A percentile compares a stretch with the other conserved stretches of the same genome.
Conservation (phyloP, 1,140 invertebrate genomes). For the Drosophila azteca region DNA sequence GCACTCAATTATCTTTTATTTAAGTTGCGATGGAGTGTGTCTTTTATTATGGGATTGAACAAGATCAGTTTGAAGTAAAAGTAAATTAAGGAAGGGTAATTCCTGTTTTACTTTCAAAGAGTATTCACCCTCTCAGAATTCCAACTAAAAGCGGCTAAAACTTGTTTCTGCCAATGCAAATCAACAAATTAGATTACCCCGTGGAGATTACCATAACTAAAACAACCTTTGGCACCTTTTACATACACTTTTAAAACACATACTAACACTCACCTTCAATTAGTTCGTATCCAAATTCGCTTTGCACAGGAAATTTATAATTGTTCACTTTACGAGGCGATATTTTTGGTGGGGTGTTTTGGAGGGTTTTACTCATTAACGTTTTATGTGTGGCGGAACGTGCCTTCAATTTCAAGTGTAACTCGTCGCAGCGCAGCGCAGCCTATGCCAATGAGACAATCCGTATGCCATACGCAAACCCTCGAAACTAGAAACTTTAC, state of each 20-base stretch:
- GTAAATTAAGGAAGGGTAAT: slow-evolving; percentile 11
- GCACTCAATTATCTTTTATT: background rate
- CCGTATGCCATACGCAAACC: slow-evolving; percentile 16
- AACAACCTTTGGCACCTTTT: slow-evolving; percentile 17
- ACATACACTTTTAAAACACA: background rate
- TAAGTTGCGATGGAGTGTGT: background rate
- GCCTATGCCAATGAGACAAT: slow-evolving; percentile 26
- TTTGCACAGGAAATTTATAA: slow-evolving; percentile 38
- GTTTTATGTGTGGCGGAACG: slow-evolving; percentile 20
- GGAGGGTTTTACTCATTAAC: slow-evolving; percentile 31
- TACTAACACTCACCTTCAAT: slow-evolving; percentile 24
- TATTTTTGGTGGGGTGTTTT: too few relatives aligned
- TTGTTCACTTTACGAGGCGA: slow-evolving; percentile 21
- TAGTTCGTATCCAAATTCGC: slow-evolving; percentile 20
- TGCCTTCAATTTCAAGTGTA: slow-evolving; percentile 33
- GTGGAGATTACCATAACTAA: slow-evolving; percentile 9
- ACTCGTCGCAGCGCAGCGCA: background rate
- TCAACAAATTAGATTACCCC: slow-evolving; percentile 23
- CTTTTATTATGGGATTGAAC: slow-evolving; percentile 7
- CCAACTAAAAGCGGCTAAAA: slow-evolving; percentile 3
- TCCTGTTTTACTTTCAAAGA: too few relatives aligned
- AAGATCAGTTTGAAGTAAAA: slow-evolving; percentile 29
- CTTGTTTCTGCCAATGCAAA: slow-evolving; percentile 24
- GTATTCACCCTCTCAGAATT: too few relatives aligned
- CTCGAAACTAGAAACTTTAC: slow-evolving; percentile 4